Evolutionary conservation across 1,140 invertebrate genomes (phyloP), one percentile per base, ranked within the genome.

Genomic region (Camponotus floridanus): DNA sequence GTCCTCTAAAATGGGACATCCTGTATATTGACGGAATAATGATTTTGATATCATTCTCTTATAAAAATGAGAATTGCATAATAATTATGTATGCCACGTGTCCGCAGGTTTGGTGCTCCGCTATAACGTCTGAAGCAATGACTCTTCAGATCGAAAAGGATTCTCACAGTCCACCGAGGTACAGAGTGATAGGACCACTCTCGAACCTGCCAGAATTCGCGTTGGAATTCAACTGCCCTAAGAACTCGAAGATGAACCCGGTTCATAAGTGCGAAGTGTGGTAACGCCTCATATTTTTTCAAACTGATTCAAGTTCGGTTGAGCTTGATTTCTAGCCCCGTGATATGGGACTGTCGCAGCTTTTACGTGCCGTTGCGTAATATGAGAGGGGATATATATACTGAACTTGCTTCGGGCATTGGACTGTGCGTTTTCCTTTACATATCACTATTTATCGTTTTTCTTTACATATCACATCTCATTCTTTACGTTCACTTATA

Each of bases 151-250:
- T 98, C 74, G 97, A 98, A 93, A 98, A 98, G 92, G 98, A 98
- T 93, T 96, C 98, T 33, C 98, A 98, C 91, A 97, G 97, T 45
- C 97, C 98, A 0, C 96, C 97, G 0, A 96, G 96, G 89, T 98
- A 96, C 89, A 95, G 98, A 78, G 98, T 99, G 0, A 98, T 98
- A 87, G 98, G 98, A 0, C 97, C 98, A 0, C 94, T 99, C 36
- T 97, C 97, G 1, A 99, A 99, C 94, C 96, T 98, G 68, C 96
- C 96, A 76, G 98, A 99, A 91, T 99, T 99, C 94, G 96, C 98
- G 0, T 94, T 97, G 64, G 97, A 98, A 76, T 99, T 98, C 93
- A 96, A 97, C n/a, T 99, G 99, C 94, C 95, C 96, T 6, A 85
- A 95, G 5, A 97, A 97, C 7, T 96, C 97, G 1, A 96, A 96